Evolutionary conservation across 2,888 invertebrate species (phyloP).

Genomic region (Neelides folsomi): DNA sequence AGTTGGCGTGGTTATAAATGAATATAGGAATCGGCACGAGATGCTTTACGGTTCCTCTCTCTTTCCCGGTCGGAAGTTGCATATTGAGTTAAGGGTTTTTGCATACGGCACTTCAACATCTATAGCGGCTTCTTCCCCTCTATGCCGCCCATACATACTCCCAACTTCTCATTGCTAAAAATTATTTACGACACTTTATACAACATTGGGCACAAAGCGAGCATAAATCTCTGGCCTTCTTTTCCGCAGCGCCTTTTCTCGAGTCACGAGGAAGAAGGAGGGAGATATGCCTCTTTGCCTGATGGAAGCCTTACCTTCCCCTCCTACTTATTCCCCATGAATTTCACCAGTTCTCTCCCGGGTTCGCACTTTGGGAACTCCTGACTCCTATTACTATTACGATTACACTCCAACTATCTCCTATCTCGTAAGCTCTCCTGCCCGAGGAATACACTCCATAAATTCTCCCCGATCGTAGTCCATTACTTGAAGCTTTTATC

Average conservation of each 20-base stretch:
- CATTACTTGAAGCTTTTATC: conserved; percentile 16
- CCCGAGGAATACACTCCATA: conserved; percentile 5
- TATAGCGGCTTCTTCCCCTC: conserved; percentile 3
- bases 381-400: no score
- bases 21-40: no score
- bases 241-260: not conserved
- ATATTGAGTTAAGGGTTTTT: conserved; percentile 8
- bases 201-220: conserved; percentile 22
- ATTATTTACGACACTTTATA: conserved; percentile 26
- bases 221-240: conserved; percentile 20
- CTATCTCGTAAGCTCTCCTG: no score
- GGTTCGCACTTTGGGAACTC: no score
- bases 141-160: conserved; percentile 4
- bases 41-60: not conserved
- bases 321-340: no score
- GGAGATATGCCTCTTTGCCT: no score
- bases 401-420: no score
- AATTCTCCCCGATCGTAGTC: conserved; percentile 13
- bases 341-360: no score
- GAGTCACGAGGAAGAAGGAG: no score
- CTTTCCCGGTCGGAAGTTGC: conserved; percentile 7
- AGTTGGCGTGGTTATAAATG: no score
- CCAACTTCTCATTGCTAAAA: conserved; percentile 13
- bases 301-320: no score
- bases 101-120: conserved; percentile 1